Conservation (phyloP, 2,113 vertebrate species). For the Nesoenas mayeri region DNA sequence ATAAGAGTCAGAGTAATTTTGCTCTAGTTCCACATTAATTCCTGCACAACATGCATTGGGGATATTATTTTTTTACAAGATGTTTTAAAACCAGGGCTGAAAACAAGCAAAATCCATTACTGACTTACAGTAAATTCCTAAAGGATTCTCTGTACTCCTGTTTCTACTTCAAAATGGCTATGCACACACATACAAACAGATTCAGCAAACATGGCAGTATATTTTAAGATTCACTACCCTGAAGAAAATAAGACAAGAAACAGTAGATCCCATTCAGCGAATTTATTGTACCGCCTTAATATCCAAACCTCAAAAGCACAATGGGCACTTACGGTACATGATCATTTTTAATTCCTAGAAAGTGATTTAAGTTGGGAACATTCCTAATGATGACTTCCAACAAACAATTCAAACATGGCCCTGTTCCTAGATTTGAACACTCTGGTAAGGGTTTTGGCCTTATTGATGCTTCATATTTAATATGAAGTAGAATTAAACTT, state of each 20-base stretch:
- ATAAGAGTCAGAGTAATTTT: constrained; percentile 61
- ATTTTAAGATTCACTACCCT: constrained; percentile 43
- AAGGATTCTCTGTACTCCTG: constrained; percentile 60
- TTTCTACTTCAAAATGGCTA: constrained; percentile 52
- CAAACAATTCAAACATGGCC: background rate
- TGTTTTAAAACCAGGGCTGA: constrained; percentile 58
- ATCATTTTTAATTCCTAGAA: constrained; percentile 58
- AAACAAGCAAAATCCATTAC: constrained; percentile 76
- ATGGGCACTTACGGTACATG: background rate
- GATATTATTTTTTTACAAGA: constrained; percentile 70
- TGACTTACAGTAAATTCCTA: constrained; percentile 69
- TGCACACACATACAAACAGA: background rate
- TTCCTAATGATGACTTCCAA: background rate
- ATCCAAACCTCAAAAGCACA: constrained; percentile 32
- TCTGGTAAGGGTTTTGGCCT: background rate
- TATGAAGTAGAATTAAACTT: background rate
- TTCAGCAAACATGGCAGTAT: constrained; percentile 32
- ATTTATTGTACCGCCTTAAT: constrained; percentile 37
- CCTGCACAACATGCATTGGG: constrained; percentile 60
- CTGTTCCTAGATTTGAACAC: background rate
- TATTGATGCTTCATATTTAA: background rate
- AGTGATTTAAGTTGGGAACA: constrained; percentile 21
- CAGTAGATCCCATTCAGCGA: background rate
- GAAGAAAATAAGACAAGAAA: constrained; percentile 26
- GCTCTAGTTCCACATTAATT: constrained; percentile 67